Percentiles rank a stretch among this genome's conserved stretches.
Conservation (phyloP, 2,888 invertebrate genomes). For the Diarsia dahlii region DNA sequence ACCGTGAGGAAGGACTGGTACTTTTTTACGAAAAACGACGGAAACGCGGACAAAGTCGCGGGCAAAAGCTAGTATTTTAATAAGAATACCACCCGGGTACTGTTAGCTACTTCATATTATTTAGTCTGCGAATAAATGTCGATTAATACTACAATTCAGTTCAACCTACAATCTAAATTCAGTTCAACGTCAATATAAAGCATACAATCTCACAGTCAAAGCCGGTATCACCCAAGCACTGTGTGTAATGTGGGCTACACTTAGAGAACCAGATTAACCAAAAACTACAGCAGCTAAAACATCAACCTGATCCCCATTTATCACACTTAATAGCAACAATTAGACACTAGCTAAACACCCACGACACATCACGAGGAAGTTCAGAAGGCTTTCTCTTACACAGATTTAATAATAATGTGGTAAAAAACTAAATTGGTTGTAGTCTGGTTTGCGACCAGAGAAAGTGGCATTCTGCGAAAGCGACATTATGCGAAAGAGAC, state of each 20-base stretch:
- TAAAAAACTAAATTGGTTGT: too few relatives aligned
- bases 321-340: conserved; percentile 61
- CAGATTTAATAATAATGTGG: not conserved
- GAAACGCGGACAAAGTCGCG: too few relatives aligned
- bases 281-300: conserved; percentile 53
- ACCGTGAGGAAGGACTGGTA: too few relatives aligned
- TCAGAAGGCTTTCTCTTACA: conserved; percentile 12
- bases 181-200: not conserved
- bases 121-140: not conserved
- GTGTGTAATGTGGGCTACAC: not conserved
- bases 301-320: conserved; percentile 48
- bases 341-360: conserved; percentile 46
- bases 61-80: too few relatives aligned
- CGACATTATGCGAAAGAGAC: too few relatives aligned
- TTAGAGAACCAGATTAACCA: conserved; percentile 34
- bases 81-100: not conserved
- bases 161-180: not conserved
- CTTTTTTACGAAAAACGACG: too few relatives aligned
- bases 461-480: too few relatives aligned
- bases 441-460: too few relatives aligned
- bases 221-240: not conserved
- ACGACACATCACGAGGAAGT: not conserved
- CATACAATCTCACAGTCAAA: not conserved
- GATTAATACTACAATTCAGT: not conserved
- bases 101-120: not conserved